Conservation (phyloP, 37 sponge, comb jelly and placozoan genomes). For the Agelas oroides region DNA sequence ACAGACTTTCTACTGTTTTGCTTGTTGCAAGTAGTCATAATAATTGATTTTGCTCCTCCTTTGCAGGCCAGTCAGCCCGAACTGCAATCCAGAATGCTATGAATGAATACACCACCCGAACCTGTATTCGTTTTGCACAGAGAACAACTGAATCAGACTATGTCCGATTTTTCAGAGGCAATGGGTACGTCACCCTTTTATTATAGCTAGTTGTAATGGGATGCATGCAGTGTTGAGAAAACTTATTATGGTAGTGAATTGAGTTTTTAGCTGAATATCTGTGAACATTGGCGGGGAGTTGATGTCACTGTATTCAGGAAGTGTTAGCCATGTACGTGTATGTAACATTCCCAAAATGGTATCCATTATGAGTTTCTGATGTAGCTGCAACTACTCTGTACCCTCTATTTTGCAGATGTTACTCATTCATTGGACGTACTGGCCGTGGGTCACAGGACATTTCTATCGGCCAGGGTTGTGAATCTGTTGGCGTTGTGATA, state of each 20-base stretch:
- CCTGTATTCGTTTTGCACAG: conserved; percentile 69
- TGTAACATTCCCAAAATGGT: too few species aligned
- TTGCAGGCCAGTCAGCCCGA: conserved; percentile 22
- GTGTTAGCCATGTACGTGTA: too few species aligned
- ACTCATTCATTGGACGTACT: conserved; percentile 65
- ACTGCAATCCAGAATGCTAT: conserved; percentile 65
- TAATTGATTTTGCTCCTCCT: too few species aligned
- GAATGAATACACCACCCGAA: conserved; percentile 33
- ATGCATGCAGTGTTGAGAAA: not conserved
- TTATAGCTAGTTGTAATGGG: not conserved
- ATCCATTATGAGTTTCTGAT: too few species aligned
- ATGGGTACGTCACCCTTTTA: conserved; percentile 59
- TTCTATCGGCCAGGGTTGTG: conserved; percentile 85
- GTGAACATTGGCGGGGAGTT: too few species aligned
- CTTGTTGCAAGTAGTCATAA: too few species aligned
- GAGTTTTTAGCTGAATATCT: too few species aligned
- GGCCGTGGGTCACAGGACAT: conserved; percentile 64
- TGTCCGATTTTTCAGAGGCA: conserved; percentile 65
- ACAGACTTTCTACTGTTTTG: too few species aligned
- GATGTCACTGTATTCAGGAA: too few species aligned
- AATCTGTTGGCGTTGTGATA: conserved; percentile 69
- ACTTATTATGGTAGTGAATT: not conserved
- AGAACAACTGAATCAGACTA: conserved; percentile 65
- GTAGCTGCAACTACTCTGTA: too few species aligned
- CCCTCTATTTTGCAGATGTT: conserved; percentile 57